A percentile compares a stretch with the other conserved stretches of the same genome.
Evolutionary conservation across 37 sponge, comb jelly and placozoan genomes (phyloP).

Genomic region (Ephydatia muelleri): DNA sequence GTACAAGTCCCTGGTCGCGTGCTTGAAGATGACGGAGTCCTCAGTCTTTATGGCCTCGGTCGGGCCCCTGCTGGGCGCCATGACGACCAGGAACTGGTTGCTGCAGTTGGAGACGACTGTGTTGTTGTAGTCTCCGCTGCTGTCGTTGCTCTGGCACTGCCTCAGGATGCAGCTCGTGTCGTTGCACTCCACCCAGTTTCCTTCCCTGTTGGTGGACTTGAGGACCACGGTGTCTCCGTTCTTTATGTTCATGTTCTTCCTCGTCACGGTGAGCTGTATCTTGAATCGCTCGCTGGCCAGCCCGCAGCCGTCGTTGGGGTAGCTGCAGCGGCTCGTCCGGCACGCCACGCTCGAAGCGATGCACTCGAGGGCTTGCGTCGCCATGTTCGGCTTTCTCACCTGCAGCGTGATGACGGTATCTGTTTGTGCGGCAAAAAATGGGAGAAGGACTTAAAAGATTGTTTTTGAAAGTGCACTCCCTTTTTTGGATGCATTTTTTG

Average conservation of each 20-base stretch:
- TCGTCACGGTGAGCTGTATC: neutral
- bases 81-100: constrained; percentile 11
- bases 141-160: neutral
- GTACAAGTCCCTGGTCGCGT: neutral
- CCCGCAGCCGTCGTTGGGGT: neutral
- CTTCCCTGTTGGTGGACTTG: neutral
- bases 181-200: constrained; percentile 24
- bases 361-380: neutral
- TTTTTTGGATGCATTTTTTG: too few species aligned
- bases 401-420: constrained; percentile 20
- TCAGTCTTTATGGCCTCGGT: neutral
- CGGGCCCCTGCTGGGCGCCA: neutral
- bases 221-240: constrained; percentile 13
- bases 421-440: too few species aligned
- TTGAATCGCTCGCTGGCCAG: neutral
- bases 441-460: too few species aligned
- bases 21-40: constrained; percentile 3
- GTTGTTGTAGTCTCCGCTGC: neutral
- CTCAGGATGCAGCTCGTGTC: neutral
- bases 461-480: too few species aligned
- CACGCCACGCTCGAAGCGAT: constrained; percentile 4
- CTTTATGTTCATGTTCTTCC: neutral
- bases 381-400: too few species aligned
- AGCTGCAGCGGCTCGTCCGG: neutral
- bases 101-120: neutral